phyloP scores from a whole-genome alignment of 1,140 invertebrate genomes.

The Atopsyche davidsoni region DNA sequence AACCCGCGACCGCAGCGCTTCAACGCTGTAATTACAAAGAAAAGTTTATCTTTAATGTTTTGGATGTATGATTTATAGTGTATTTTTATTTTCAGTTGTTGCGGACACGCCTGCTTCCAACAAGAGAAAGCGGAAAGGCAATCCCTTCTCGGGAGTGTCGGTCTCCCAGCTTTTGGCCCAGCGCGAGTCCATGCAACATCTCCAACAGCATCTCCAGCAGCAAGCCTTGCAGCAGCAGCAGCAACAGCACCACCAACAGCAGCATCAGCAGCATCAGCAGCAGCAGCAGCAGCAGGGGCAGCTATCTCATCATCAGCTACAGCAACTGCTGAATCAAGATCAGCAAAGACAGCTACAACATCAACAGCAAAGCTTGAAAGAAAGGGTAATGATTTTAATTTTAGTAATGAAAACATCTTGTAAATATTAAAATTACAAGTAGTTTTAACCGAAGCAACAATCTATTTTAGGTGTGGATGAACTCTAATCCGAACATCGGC shows the following conservation, averaged over 20 bases:
- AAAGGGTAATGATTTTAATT: conserved; percentile 13
- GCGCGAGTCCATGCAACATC: conserved; percentile 46
- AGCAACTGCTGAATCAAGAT: conserved; percentile 35
- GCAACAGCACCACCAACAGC: conserved; percentile 36
- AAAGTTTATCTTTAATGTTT: too few species aligned
- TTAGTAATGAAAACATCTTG: neutral
- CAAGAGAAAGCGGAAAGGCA: conserved; percentile 59
- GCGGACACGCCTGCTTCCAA: conserved; percentile 41
- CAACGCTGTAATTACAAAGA: too few species aligned
- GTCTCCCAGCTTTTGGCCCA: conserved; percentile 62
- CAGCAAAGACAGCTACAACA: conserved; percentile 33
- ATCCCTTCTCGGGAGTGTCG: conserved; percentile 53
- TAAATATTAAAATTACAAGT: neutral
- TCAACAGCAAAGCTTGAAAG: conserved; percentile 28
- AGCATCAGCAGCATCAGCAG: conserved; percentile 36
- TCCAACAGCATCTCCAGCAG: conserved; percentile 32
- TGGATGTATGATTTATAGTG: conserved; percentile 16
- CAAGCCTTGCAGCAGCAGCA: conserved; percentile 33
- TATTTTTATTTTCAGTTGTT: conserved; percentile 43
- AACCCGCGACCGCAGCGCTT: too few species aligned
- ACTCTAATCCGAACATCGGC: conserved; percentile 19
- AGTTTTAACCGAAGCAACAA: neutral
- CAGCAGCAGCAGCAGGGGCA: conserved; percentile 34
- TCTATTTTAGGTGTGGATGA: conserved; percentile 25
- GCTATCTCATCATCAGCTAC: conserved; percentile 35